A percentile compares a stretch with the other conserved stretches of the same genome.
Conservation (phyloP, 2,113 vertebrate species). For the Glaucidium brasilianum region DNA sequence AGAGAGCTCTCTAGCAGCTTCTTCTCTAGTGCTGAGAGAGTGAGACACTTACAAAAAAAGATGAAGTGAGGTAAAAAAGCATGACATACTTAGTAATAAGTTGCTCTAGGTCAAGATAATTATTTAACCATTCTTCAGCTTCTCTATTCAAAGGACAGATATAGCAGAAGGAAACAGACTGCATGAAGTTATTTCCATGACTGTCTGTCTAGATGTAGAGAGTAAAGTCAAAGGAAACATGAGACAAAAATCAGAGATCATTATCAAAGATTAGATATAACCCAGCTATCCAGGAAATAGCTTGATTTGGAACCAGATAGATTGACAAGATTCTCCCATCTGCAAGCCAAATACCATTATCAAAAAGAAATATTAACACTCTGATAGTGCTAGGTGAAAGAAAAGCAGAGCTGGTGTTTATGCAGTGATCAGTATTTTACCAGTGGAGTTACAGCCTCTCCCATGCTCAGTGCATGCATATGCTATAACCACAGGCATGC, state of each 20-base stretch:
- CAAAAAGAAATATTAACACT: not conserved
- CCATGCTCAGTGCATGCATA: not conserved
- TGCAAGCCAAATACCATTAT: not conserved
- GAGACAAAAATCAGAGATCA: not conserved
- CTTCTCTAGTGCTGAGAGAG: not conserved
- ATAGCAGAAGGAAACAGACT: not conserved
- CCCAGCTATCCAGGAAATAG: not conserved
- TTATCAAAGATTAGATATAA: not conserved
- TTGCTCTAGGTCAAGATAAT: not conserved
- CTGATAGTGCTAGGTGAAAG: not conserved
- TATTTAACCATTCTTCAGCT: not conserved
- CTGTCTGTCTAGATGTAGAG: not conserved
- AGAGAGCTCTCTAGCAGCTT: not conserved
- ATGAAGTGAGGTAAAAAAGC: not conserved
- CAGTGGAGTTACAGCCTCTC: not conserved
- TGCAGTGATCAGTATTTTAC: not conserved
- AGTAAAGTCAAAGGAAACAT: not conserved
- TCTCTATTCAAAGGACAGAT: not conserved
- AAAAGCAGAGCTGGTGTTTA: not conserved
- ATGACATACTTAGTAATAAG: not conserved
- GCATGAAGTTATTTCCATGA: not conserved
- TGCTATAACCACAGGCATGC: not conserved
- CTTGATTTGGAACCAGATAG: not conserved
- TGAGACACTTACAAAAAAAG: not conserved
- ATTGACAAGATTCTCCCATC: not conserved